Evolutionary conservation across 37 sponge, comb jelly and placozoan genomes (phyloP).

Genomic region (Ephydatia muelleri): DNA sequence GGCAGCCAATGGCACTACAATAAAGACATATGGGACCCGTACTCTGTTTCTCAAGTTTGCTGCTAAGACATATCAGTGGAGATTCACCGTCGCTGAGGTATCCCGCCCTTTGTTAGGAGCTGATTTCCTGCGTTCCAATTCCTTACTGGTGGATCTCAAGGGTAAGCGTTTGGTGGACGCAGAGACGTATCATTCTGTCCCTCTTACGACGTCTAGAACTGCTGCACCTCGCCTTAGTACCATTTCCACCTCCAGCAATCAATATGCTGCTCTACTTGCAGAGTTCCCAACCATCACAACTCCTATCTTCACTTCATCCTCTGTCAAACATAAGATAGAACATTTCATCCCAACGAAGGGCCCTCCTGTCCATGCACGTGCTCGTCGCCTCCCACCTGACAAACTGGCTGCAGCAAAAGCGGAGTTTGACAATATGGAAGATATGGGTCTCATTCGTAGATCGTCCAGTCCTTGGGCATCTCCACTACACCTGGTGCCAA

Average conservation of each 20-base stretch:
- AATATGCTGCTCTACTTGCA: slow-evolving; percentile 25
- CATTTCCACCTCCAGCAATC: no score
- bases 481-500: slow-evolving; percentile 59
- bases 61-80: not conserved
- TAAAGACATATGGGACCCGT: no score
- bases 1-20: no score
- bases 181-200: no score
- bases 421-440: slow-evolving; percentile 43
- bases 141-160: no score
- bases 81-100: slow-evolving; percentile 14
- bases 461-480: slow-evolving; percentile 47
- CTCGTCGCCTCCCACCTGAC: slow-evolving; percentile 34
- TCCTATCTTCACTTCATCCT: slow-evolving; percentile 17
- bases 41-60: slow-evolving; percentile 13
- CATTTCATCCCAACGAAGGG: no score
- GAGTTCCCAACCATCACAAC: slow-evolving; percentile 45
- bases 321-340: slow-evolving; percentile 25
- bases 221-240: slow-evolving; percentile 22
- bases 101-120: no score
- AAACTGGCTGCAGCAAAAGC: slow-evolving; percentile 3
- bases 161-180: no score
- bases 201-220: not conserved
- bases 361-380: slow-evolving; percentile 33
- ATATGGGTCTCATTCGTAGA: slow-evolving; percentile 39
- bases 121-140: no score